phyloP scores from a whole-genome alignment of 2,113 vertebrate genomes.

The Egretta garzetta region DNA sequence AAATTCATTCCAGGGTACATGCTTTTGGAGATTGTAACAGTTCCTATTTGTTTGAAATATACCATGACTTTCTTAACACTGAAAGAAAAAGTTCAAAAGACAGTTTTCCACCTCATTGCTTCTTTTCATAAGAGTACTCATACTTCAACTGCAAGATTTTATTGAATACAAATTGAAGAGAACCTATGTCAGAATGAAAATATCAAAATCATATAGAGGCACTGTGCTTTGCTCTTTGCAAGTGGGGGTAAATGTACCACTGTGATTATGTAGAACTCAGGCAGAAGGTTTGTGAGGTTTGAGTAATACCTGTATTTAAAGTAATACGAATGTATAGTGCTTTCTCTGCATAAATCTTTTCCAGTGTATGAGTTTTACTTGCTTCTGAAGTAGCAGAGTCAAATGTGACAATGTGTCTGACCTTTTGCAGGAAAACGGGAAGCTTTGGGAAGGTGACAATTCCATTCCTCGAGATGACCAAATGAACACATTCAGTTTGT shows the following conservation, averaged over 20 bases:
- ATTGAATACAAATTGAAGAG: constrained; percentile 63
- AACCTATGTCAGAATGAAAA: constrained; percentile 62
- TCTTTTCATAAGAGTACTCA: constrained; percentile 60
- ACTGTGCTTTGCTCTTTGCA: constrained; percentile 7
- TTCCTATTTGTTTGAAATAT: constrained; percentile 64
- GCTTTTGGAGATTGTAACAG: constrained; percentile 47
- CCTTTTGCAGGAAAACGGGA: background rate
- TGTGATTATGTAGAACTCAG: background rate
- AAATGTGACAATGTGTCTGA: background rate
- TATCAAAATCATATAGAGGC: constrained; percentile 34
- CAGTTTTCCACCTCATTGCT: constrained; percentile 71
- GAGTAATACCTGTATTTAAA: constrained; percentile 21
- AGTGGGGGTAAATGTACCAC: background rate
- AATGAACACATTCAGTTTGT: background rate
- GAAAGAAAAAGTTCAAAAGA: constrained; percentile 68
- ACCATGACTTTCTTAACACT: constrained; percentile 14
- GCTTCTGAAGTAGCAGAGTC: too few relatives aligned
- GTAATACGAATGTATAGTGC: background rate
- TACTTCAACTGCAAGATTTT: constrained; percentile 41
- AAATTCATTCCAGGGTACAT: constrained; percentile 61
- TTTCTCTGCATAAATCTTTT: background rate
- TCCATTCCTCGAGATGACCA: background rate
- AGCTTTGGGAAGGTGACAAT: background rate
- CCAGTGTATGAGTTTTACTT: background rate
- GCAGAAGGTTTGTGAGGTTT: constrained; percentile 2